phyloP scores from a whole-genome alignment of 2,888 invertebrate genomes.

The Teleiodes luculella region DNA sequence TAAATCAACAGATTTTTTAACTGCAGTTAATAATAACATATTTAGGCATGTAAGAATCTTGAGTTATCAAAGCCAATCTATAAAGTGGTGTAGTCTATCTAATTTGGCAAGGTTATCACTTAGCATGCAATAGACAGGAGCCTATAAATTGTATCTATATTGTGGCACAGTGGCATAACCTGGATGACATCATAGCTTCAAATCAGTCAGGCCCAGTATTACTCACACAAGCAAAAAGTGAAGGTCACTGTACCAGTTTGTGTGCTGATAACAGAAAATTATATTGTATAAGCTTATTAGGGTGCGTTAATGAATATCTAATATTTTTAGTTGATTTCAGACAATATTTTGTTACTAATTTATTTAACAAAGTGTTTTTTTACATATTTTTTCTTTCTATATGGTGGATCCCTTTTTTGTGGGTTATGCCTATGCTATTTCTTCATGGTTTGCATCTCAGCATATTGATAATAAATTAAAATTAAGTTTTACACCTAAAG shows the following conservation, averaged over 20 bases:
- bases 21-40: neutral
- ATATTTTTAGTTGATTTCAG: neutral
- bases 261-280: constrained; percentile 15
- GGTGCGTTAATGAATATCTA: neutral
- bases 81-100: neutral
- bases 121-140: constrained; percentile 47
- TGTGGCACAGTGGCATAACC: constrained; percentile 35
- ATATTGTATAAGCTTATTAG: neutral
- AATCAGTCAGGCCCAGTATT: constrained; percentile 43
- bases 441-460: too few species aligned
- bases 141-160: constrained; percentile 40
- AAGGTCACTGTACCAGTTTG: constrained; percentile 37
- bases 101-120: constrained; percentile 46
- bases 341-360: too few species aligned
- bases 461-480: too few species aligned
- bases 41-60: neutral
- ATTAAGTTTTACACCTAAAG: too few species aligned
- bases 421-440: too few species aligned
- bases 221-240: constrained; percentile 42
- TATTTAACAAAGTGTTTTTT: too few species aligned
- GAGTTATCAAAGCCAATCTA: neutral
- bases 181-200: constrained; percentile 62
- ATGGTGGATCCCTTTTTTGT: too few species aligned
- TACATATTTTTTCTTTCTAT: too few species aligned
- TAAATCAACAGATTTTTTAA: neutral